Base-by-base conservation (phyloP, 2,888 invertebrate genomes). In the Leptinotarsa tumamoca region DNA sequence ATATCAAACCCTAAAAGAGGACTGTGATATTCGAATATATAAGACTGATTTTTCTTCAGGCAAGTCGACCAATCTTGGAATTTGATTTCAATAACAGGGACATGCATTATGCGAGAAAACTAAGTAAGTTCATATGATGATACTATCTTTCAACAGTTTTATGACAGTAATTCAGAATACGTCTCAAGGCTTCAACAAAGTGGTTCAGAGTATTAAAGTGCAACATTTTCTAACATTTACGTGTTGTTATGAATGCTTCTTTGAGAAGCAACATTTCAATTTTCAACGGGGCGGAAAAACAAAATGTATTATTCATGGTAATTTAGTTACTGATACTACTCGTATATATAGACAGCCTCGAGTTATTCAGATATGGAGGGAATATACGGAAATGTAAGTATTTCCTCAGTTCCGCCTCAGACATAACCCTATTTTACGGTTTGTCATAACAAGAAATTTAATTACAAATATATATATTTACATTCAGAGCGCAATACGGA, bases 241-340 rank as follows among this genome's bases (percentile, higher is more conserved):
- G 33, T 63, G 33, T 13, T 69, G 68, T 33, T 21, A 68, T 33
- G 68, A 69, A 33, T 54, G 68, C 68, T 54, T 56, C 33, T 54
- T 69, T 13, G 33, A n/a, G 43, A 13, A 18, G 17, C 33, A 73
- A 67, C 68, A 71, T 76, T 76, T 68, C 73, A 73, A 68, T 73
- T 76, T 71, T 73, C 68, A 76, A 73, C 71, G 73, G 71, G 68
- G 67, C 56, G 71, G 71, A 76, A 76, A 76, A 73, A 63, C 68
- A 52, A 73, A 76, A 76, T 76, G 71, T 71, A 63, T 76, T 76
- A 76, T 76, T 76, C 73, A 76, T 73, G 76, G 54, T 73, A 76
- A 76, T 76, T 49, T 49, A 68, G 54, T 76, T 76, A 68, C 73
- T 68, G 71, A 76, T 76, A 63, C 73, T 23, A 33, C 33, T 33